Percentiles rank a stretch among this genome's conserved stretches.
Conservation (phyloP, 2,113 vertebrate species). For the Callaeas wilsoni region DNA sequence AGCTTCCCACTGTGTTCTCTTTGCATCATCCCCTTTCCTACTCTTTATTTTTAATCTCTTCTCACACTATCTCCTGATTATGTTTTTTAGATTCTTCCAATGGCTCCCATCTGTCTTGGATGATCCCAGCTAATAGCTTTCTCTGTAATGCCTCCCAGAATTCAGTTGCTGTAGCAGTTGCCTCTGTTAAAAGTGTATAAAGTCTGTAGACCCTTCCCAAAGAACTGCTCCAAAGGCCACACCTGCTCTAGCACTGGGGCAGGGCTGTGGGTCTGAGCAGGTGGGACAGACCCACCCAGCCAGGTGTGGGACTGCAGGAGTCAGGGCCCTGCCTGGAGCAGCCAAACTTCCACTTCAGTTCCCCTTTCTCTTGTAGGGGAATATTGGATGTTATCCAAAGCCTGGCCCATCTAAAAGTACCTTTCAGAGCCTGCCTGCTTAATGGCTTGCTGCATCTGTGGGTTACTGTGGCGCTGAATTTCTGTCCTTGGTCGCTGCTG, state of each 20-base stretch:
- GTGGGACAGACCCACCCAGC: neutral
- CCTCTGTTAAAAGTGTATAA: neutral
- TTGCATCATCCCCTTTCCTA: neutral
- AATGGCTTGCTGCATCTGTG: fast-evolving
- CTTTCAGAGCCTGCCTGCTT: neutral
- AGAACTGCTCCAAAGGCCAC: neutral
- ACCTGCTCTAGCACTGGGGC: neutral
- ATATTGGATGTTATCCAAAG: neutral
- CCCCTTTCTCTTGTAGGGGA: neutral
- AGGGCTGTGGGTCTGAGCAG: neutral
- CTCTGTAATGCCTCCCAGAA: neutral
- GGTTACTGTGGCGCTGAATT: neutral
- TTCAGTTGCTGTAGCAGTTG: neutral
- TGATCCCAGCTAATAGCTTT: neutral
- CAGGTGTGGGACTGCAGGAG: neutral
- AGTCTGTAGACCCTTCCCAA: fast-evolving
- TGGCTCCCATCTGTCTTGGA: neutral
- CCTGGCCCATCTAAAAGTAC: neutral
- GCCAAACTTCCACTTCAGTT: neutral
- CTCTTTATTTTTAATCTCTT: neutral
- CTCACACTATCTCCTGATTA: neutral
- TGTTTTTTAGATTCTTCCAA: neutral
- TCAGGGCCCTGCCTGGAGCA: neutral
- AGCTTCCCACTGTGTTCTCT: neutral
- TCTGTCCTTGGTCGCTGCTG: neutral